Evolutionary conservation across 2,113 vertebrate genomes (phyloP).

Genomic region (Labeo rohita): DNA sequence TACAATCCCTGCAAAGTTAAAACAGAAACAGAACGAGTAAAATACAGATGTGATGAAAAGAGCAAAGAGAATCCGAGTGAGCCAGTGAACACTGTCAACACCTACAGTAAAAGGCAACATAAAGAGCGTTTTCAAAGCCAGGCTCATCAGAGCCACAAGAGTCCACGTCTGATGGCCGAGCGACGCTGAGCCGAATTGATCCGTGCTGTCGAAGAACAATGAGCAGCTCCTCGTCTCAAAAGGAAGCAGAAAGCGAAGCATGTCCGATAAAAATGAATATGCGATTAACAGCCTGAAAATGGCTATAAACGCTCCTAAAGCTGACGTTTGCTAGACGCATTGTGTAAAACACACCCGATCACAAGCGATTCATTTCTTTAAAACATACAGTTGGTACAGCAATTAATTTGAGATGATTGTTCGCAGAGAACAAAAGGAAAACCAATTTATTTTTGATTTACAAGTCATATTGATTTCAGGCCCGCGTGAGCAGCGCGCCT

Average conservation of each 20-base stretch:
- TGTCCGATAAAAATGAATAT: constrained; percentile 62
- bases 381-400: constrained; percentile 54
- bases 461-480: constrained; percentile 71
- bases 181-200: constrained; percentile 31
- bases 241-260: constrained; percentile 42
- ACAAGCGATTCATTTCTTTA: constrained; percentile 61
- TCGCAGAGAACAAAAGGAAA: constrained; percentile 68
- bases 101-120: not conserved
- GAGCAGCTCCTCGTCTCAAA: constrained; percentile 60
- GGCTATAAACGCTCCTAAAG: constrained; percentile 69
- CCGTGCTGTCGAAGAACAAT: constrained; percentile 60
- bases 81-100: not conserved
- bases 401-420: constrained; percentile 71
- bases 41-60: not conserved
- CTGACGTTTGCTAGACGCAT: constrained; percentile 31
- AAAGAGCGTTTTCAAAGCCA: not conserved
- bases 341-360: constrained; percentile 65
- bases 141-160: not conserved
- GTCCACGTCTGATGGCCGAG: not conserved
- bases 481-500: constrained; percentile 66
- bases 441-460: constrained; percentile 73
- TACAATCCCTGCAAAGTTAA: not conserved
- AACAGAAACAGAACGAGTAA: not conserved
- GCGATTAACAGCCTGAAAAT: constrained; percentile 68
- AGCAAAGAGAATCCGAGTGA: not conserved